A percentile compares a stretch with the other conserved stretches of the same genome.
phyloP scores from a whole-genome alignment of 2,888 invertebrate genomes.

The Archips crataeganus region DNA sequence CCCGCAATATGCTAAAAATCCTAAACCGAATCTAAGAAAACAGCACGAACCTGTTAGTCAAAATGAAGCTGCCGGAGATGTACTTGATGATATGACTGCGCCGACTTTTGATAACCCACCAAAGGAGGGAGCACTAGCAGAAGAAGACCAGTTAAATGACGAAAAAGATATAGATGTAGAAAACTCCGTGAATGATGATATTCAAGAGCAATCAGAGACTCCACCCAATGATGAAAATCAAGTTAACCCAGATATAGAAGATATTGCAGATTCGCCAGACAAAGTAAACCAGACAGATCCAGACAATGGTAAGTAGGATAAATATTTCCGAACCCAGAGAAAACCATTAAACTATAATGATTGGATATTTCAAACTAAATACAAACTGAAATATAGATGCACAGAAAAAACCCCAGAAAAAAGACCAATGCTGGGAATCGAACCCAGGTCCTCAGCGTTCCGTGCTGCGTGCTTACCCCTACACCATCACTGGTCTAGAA shows the following conservation, averaged over 20 bases:
- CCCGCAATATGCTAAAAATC: background rate
- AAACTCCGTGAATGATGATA: background rate
- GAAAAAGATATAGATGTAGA: background rate
- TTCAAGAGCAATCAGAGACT: background rate
- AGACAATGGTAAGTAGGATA: background rate
- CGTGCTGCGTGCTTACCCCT: too few relatives aligned
- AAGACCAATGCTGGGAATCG: too few relatives aligned
- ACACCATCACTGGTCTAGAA: too few relatives aligned
- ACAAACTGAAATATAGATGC: too few relatives aligned
- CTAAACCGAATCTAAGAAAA: background rate
- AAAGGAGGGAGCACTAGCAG: background rate
- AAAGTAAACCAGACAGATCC: background rate
- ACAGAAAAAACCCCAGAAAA: too few relatives aligned
- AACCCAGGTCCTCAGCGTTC: too few relatives aligned
- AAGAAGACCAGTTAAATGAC: background rate
- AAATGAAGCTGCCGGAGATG: background rate
- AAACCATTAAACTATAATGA: background rate
- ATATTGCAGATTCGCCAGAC: background rate
- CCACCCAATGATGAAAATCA: background rate
- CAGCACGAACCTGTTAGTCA: background rate
- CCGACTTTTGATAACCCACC: background rate
- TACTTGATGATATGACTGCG: background rate
- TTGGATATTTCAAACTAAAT: too few relatives aligned
- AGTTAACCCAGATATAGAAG: background rate
- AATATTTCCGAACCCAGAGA: background rate